Percentiles rank a stretch among this genome's conserved stretches.
phyloP scores from a whole-genome alignment of 92 coral and sea anemone species.

The Epizoanthus ramosus region DNA sequence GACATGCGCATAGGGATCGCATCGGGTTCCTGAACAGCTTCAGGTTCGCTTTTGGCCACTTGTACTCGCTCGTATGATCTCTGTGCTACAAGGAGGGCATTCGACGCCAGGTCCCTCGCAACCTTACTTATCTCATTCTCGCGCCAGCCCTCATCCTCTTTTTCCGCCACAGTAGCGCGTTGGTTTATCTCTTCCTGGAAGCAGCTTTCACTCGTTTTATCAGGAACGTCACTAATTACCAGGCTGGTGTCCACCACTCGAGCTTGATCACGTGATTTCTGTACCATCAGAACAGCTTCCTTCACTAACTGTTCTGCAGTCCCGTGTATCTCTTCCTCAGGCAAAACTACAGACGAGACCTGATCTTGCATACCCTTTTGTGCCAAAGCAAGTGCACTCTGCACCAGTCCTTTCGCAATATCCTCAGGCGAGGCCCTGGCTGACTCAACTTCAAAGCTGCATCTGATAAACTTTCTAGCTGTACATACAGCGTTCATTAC shows the following conservation, averaged over 20 bases:
- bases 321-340: not conserved
- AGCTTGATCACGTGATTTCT: constrained; percentile 25
- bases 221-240: constrained; percentile 31
- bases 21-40: constrained; percentile 12
- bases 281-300: constrained; percentile 47
- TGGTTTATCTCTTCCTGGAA: no score
- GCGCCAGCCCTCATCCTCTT: not conserved
- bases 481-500: constrained; percentile 43
- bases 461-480: constrained; percentile 39
- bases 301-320: constrained; percentile 46
- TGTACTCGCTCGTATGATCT: constrained; percentile 28
- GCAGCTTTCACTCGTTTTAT: not conserved
- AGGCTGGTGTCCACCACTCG: constrained; percentile 31
- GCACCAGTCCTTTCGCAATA: constrained; percentile 50
- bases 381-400: constrained; percentile 15
- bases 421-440: constrained; percentile 26
- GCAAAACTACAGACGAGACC: not conserved
- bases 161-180: not conserved
- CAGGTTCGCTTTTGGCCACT: constrained; percentile 36
- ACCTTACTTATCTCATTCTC: constrained; percentile 38
- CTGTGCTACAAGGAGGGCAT: constrained; percentile 55
- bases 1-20: constrained; percentile 36
- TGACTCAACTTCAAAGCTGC: constrained; percentile 4
- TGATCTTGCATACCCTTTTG: not conserved
- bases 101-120: constrained; percentile 49